These are phyloP conservation scores for Bombus waltoni DNA, from an alignment of 1,140 invertebrate genomes.

Conservation along the genomic window DNA sequence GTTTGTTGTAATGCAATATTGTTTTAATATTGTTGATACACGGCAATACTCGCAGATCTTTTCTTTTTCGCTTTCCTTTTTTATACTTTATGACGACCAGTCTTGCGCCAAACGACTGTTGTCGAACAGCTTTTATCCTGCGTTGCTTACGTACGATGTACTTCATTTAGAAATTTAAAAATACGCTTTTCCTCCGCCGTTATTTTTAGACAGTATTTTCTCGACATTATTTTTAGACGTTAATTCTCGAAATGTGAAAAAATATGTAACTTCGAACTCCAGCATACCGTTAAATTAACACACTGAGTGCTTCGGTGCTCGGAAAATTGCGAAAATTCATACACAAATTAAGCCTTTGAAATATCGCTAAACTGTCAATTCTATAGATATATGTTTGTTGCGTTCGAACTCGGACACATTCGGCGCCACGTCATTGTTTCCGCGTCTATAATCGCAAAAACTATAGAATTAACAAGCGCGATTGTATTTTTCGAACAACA, in stretches of 20 bases:
- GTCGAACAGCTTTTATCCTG: background rate
- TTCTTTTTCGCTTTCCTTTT: background rate
- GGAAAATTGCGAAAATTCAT: background rate
- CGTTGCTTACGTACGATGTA: background rate
- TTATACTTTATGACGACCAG: background rate
- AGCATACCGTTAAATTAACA: too few species aligned
- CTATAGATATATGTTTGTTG: background rate
- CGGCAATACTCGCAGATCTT: background rate
- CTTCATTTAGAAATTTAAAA: background rate
- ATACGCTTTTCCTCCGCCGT: background rate
- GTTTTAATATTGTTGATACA: background rate
- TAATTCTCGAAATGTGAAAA: too few species aligned
- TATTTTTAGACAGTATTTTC: background rate
- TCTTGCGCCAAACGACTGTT: background rate
- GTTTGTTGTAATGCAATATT: too few species aligned
- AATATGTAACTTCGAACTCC: too few species aligned
- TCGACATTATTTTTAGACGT: background rate
- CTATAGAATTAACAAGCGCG: background rate
- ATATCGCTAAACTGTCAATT: background rate
- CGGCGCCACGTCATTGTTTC: background rate
- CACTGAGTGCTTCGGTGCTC: background rate
- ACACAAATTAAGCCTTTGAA: background rate
- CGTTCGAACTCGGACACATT: background rate
- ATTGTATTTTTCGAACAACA: background rate
- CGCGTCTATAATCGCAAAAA: background rate